Evolutionary conservation across 2,113 vertebrate species (phyloP).

Genomic region (Ranitomeya variabilis): DNA sequence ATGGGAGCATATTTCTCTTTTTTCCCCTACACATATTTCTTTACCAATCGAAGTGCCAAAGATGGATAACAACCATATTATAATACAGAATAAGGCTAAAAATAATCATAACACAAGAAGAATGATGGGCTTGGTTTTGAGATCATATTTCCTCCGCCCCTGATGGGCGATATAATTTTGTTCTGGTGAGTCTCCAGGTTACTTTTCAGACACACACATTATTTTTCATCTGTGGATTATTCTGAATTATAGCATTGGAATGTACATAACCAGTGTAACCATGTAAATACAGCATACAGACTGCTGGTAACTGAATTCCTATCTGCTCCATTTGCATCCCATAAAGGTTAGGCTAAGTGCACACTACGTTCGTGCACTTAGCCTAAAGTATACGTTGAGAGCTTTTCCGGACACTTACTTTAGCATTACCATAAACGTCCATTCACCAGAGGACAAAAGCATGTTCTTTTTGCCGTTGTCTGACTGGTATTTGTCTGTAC

Average conservation of each 20-base stretch:
- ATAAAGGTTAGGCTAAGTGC: neutral
- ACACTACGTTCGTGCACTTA: no score
- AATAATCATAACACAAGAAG: neutral
- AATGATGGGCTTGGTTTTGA: constrained; percentile 7
- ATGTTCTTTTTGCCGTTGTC: no score
- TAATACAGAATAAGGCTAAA: neutral
- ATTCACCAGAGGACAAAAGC: no score
- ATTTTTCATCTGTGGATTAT: constrained; percentile 13
- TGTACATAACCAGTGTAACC: neutral
- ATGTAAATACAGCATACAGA: neutral
- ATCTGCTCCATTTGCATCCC: neutral
- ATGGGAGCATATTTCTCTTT: constrained; percentile 3
- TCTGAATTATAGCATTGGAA: constrained; percentile 8
- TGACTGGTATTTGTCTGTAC: no score
- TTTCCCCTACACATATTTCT: neutral
- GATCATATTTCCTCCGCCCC: neutral
- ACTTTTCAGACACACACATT: neutral
- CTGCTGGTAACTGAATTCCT: neutral
- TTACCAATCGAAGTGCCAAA: neutral
- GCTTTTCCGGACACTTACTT: no score
- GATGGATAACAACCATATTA: neutral
- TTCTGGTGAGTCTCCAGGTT: constrained; percentile 21
- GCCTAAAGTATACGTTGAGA: no score
- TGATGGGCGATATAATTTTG: neutral
- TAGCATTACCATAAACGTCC: no score